These are phyloP conservation scores for Colius striatus DNA, from an alignment of 2,113 vertebrate genomes.

Conservation along the genomic window DNA sequence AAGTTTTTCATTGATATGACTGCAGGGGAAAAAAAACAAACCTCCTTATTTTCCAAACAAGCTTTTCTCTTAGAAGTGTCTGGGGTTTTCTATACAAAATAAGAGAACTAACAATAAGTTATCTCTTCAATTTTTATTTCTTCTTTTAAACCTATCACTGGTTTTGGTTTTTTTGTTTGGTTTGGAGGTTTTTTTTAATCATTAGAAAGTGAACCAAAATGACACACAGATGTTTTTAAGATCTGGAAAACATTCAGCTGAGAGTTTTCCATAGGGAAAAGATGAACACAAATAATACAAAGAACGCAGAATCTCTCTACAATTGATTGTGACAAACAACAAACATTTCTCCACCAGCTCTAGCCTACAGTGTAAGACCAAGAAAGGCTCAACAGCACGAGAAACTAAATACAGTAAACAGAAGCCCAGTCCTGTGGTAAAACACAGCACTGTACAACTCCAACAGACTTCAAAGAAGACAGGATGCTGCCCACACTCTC, in stretches of 20 bases:
- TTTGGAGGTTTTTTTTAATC: not conserved
- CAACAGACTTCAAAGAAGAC: not conserved
- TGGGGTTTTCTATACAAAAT: not conserved
- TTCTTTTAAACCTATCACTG: not conserved
- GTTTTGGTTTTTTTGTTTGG: not conserved
- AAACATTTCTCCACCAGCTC: not conserved
- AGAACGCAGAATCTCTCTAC: not conserved
- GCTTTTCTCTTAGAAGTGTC: not conserved
- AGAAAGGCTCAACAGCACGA: not conserved
- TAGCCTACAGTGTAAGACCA: not conserved
- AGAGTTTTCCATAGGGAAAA: not conserved
- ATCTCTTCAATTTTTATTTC: not conserved
- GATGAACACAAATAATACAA: not conserved
- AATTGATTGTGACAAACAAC: not conserved
- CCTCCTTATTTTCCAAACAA: slow-evolving; percentile 33
- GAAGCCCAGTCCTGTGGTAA: not conserved
- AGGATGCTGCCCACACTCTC: not conserved
- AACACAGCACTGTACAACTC: not conserved
- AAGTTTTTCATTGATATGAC: slow-evolving; percentile 48
- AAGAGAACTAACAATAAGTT: not conserved
- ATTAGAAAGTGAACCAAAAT: not conserved
- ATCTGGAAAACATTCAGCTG: not conserved
- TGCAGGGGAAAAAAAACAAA: not conserved
- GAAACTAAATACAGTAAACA: not conserved
- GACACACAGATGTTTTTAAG: not conserved